phyloP scores from a whole-genome alignment of 2,888 invertebrate genomes.

The Cyclophora punctaria region DNA sequence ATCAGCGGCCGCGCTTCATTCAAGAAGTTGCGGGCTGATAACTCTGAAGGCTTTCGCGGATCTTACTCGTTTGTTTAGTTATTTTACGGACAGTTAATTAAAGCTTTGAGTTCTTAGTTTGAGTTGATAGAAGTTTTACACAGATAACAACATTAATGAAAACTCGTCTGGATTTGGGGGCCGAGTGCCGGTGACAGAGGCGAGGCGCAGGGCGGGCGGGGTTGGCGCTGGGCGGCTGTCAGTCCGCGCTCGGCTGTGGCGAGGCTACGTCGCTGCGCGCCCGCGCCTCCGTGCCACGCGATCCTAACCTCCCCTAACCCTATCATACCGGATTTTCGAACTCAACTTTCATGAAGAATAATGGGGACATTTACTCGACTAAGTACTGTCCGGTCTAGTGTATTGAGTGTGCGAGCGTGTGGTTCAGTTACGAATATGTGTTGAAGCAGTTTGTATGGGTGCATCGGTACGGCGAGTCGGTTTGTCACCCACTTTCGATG shows the following conservation, averaged over 20 bases:
- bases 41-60: conserved; percentile 33
- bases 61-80: conserved; percentile 46
- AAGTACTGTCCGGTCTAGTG: conserved; percentile 28
- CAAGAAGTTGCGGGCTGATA: conserved; percentile 31
- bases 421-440: conserved; percentile 43
- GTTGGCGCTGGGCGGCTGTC: conserved; percentile 34
- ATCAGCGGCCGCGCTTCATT: conserved; percentile 29
- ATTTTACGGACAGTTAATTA: conserved; percentile 70
- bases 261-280: conserved; percentile 23
- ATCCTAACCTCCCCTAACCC: conserved; percentile 28
- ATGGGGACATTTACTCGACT: conserved; percentile 26
- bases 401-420: conserved; percentile 55
- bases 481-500: conserved; percentile 53
- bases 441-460: conserved; percentile 55
- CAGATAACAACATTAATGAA: conserved; percentile 73
- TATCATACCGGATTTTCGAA: conserved; percentile 29
- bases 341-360: conserved; percentile 22
- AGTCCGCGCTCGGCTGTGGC: conserved; percentile 52
- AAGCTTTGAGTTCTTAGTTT: conserved; percentile 57
- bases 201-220: conserved; percentile 48
- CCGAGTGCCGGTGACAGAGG: conserved; percentile 59
- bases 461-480: conserved; percentile 50
- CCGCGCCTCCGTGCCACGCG: conserved; percentile 27
- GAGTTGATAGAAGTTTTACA: conserved; percentile 65
- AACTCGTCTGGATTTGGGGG: conserved; percentile 66